These are phyloP conservation scores for Arrhopalites spinosus DNA, from an alignment of 2,888 invertebrate genomes.

Conservation along the genomic window DNA sequence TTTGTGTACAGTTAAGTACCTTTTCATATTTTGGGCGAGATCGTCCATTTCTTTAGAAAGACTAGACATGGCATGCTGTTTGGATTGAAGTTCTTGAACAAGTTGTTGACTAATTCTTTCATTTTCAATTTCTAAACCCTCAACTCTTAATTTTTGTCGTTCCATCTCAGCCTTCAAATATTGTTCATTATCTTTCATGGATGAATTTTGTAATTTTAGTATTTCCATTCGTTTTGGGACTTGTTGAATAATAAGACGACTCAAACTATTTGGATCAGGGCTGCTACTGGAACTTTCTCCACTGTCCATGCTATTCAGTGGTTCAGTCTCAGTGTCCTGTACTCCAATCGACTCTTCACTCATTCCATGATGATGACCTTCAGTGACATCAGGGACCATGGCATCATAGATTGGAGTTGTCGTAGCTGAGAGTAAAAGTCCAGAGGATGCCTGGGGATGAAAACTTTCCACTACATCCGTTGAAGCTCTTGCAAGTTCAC, in stretches of 20 bases:
- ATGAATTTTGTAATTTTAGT: conserved; percentile 56
- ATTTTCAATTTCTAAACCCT: conserved; percentile 39
- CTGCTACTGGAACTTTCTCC: conserved; percentile 24
- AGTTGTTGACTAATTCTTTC: conserved; percentile 35
- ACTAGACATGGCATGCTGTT: conserved; percentile 11
- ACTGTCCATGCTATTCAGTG: not conserved
- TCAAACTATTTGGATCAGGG: conserved; percentile 43
- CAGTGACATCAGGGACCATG: not conserved
- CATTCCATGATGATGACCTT: not conserved
- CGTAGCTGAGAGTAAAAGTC: conserved; percentile 33
- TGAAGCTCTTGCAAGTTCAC: no score
- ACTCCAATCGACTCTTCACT: no score
- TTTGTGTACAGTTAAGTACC: not conserved
- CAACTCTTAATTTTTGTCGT: conserved; percentile 12
- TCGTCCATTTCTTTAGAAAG: conserved; percentile 16
- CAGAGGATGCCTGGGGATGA: not conserved
- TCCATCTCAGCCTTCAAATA: conserved; percentile 46
- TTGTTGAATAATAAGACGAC: conserved; percentile 55
- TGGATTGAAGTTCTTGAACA: conserved; percentile 15
- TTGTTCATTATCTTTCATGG: conserved; percentile 53
- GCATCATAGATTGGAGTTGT: not conserved
- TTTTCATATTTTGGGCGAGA: conserved; percentile 22
- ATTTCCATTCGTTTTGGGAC: conserved; percentile 56
- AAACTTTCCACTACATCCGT: no score
- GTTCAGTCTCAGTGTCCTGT: not conserved